A percentile compares a stretch with the other conserved stretches of the same genome.
Conservation (phyloP, 2,888 invertebrate genomes). For the Nymphalis urticae region DNA sequence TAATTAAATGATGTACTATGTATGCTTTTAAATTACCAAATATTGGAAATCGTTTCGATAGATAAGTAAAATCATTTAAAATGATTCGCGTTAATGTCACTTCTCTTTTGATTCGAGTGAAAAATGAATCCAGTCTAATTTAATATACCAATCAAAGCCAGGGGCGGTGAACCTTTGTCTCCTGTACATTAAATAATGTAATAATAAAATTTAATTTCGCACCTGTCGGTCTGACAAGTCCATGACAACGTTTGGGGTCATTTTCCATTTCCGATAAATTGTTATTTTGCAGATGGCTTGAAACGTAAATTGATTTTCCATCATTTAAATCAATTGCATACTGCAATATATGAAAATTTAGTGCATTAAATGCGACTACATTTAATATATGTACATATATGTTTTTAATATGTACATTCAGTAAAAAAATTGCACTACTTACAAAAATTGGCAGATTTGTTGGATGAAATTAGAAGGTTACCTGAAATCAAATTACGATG, state of each 20-base stretch:
- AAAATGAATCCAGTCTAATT: constrained; percentile 47
- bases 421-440: background rate
- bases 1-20: too few relatives aligned
- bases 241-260: constrained; percentile 47
- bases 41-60: too few relatives aligned
- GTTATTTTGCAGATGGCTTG: constrained; percentile 32
- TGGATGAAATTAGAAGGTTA: background rate
- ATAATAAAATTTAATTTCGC: constrained; percentile 65
- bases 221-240: constrained; percentile 61
- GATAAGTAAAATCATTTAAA: background rate
- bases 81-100: constrained; percentile 14
- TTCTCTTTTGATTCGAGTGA: constrained; percentile 28
- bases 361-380: background rate
- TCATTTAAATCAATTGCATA: constrained; percentile 26
- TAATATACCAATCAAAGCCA: constrained; percentile 41
- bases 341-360: constrained; percentile 2
- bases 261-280: constrained; percentile 62
- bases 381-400: background rate
- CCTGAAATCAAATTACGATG: constrained; percentile 2
- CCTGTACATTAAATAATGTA: constrained; percentile 52
- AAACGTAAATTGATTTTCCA: constrained; percentile 32
- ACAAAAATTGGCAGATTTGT: background rate
- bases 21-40: too few relatives aligned
- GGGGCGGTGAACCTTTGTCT: constrained; percentile 44
- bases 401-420: background rate